A percentile compares a stretch with the other conserved stretches of the same genome.
Evolutionary conservation across 2,888 invertebrate species (phyloP).

Genomic region (Hirtodrosophila cameraria): DNA sequence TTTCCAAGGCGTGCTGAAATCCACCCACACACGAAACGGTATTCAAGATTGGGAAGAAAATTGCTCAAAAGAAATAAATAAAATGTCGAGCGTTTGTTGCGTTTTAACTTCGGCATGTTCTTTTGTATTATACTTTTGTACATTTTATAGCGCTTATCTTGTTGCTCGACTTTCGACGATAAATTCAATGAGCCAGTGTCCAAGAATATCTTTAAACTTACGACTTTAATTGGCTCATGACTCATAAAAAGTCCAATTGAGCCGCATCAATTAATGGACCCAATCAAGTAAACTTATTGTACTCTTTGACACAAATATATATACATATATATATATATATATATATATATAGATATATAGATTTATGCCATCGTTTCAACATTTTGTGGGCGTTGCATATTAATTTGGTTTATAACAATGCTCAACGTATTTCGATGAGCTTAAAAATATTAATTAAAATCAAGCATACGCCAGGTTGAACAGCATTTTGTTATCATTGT

Average conservation of each 20-base stretch:
- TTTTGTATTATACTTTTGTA: too few species aligned
- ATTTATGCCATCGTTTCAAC: too few species aligned
- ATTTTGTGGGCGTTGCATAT: neutral
- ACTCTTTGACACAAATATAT: neutral
- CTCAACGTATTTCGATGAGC: neutral
- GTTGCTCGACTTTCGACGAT: conserved; percentile 40
- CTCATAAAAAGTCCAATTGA: conserved; percentile 28
- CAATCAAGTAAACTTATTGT: conserved; percentile 31
- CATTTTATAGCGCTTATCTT: conserved; percentile 49
- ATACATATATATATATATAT: too few species aligned
- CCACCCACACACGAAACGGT: conserved; percentile 13
- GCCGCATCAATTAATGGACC: conserved; percentile 26
- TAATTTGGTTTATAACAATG: conserved; percentile 1
- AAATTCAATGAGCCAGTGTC: conserved; percentile 50
- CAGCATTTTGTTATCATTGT: conserved; percentile 2
- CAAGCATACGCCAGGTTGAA: conserved; percentile 2
- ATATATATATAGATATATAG: too few species aligned
- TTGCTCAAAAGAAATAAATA: conserved; percentile 64
- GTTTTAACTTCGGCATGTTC: conserved; percentile 40
- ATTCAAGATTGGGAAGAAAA: conserved; percentile 4
- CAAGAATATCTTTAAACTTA: conserved; percentile 43
- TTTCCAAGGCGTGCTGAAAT: conserved; percentile 43
- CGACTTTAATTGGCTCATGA: conserved; percentile 50
- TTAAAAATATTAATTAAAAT: conserved; percentile 35
- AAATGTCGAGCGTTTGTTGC: conserved; percentile 50